These are phyloP conservation scores for Diorhabda elongata DNA, from an alignment of 1,140 invertebrate genomes.

Conservation along the genomic window DNA sequence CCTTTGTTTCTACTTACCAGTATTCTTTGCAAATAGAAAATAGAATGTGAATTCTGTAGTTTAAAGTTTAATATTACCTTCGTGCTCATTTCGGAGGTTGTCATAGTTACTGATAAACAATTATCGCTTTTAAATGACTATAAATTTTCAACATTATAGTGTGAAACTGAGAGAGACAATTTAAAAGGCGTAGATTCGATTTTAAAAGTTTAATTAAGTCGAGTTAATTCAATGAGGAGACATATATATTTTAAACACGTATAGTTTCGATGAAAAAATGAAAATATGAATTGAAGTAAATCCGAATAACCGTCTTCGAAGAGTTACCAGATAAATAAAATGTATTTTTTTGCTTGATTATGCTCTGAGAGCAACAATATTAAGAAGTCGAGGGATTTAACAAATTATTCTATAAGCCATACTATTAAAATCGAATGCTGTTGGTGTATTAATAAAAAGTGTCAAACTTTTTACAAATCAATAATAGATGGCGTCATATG, in stretches of 20 bases:
- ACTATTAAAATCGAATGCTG: too few species aligned
- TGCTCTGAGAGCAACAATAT: too few species aligned
- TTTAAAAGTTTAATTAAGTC: neutral
- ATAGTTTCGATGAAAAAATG: neutral
- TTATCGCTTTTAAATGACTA: conserved; percentile 13
- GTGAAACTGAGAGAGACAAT: neutral
- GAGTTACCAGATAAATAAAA: too few species aligned
- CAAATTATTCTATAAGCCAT: too few species aligned
- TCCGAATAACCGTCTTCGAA: too few species aligned
- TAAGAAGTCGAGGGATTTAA: too few species aligned
- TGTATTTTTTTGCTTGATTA: too few species aligned
- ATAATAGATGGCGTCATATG: too few species aligned
- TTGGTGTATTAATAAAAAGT: too few species aligned
- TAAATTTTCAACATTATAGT: conserved; percentile 11
- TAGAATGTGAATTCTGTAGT: neutral
- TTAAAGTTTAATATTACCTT: neutral
- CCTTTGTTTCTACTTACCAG: neutral
- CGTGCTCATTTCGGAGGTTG: conserved; percentile 1
- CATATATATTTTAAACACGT: neutral
- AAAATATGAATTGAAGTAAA: too few species aligned
- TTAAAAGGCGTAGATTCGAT: neutral
- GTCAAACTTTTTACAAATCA: too few species aligned
- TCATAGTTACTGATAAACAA: conserved; percentile 4
- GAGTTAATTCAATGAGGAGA: neutral
- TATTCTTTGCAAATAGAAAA: neutral